These are phyloP conservation scores for Flabesymbios commensalis DNA, from an alignment of 2,888 invertebrate genomes.

Conservation along the genomic window DNA sequence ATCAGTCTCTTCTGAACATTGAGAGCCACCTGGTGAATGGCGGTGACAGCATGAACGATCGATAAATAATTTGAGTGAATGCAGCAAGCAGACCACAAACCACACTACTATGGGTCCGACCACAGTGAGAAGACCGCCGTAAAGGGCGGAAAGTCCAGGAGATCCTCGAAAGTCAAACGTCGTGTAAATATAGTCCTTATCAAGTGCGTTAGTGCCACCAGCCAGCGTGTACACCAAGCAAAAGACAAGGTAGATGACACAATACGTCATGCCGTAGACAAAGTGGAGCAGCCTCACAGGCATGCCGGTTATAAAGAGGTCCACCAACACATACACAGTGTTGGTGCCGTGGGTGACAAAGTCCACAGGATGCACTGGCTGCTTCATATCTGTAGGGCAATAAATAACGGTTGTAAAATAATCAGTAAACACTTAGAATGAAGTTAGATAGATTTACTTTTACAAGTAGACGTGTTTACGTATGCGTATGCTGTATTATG, in stretches of 20 bases:
- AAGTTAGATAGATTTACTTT: neutral
- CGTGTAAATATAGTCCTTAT: neutral
- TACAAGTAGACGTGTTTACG: neutral
- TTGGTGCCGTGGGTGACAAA: neutral
- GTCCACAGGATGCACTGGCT: neutral
- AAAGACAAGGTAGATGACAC: neutral
- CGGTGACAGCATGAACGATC: too few species aligned
- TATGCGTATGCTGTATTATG: too few species aligned
- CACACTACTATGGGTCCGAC: too few species aligned
- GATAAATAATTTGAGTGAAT: too few species aligned
- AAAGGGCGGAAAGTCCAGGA: neutral
- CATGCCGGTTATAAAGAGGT: neutral
- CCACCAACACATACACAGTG: neutral
- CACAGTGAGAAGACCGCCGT: neutral
- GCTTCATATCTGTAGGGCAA: too few species aligned
- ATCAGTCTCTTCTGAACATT: too few species aligned
- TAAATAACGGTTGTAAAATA: too few species aligned
- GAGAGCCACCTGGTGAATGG: too few species aligned
- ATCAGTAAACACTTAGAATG: too few species aligned
- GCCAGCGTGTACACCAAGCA: too few species aligned
- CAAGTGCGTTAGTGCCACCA: neutral
- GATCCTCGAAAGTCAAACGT: neutral
- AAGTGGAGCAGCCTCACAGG: neutral
- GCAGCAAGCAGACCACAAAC: too few species aligned
- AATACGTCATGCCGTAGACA: neutral